phyloP scores from a whole-genome alignment of 2,888 invertebrate genomes.

The Campoplex capitator region DNA sequence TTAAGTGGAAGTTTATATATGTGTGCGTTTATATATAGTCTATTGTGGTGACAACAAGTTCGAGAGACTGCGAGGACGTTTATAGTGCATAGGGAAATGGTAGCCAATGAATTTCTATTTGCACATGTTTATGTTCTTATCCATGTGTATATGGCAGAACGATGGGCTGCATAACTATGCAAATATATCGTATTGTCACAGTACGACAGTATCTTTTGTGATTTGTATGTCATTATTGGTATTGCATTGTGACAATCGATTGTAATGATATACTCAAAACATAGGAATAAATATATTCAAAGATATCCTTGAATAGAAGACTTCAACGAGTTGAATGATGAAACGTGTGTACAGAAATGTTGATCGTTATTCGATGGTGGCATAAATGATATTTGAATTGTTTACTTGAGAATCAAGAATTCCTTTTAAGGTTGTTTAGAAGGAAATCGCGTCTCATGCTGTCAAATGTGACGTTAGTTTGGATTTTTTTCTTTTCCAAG shows the following conservation, averaged over 20 bases:
- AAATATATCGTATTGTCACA: not conserved
- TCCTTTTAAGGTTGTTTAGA: not conserved
- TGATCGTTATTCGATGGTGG: not conserved
- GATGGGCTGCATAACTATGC: not conserved
- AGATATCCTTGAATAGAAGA: not conserved
- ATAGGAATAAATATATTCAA: not conserved
- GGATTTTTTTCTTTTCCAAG: too few relatives aligned
- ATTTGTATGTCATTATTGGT: not conserved
- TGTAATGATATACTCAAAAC: not conserved
- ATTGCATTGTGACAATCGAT: not conserved
- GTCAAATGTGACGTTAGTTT: too few relatives aligned
- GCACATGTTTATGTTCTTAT: not conserved
- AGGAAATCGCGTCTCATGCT: too few relatives aligned
- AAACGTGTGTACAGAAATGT: too few relatives aligned
- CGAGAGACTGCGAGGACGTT: slow-evolving; percentile 31
- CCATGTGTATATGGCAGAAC: not conserved
- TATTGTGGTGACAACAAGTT: slow-evolving; percentile 6
- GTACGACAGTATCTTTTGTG: not conserved
- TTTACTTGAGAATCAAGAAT: not conserved
- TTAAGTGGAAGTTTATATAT: slow-evolving; percentile 25
- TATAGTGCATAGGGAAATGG: slow-evolving; percentile 45
- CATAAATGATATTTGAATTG: not conserved
- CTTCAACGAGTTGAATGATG: not conserved
- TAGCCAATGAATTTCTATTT: slow-evolving; percentile 25
- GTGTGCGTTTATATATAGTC: slow-evolving; percentile 11